Percentiles rank a stretch among this genome's conserved stretches.
Conservation (phyloP, 2,888 invertebrate genomes). For the Neelides folsomi region DNA sequence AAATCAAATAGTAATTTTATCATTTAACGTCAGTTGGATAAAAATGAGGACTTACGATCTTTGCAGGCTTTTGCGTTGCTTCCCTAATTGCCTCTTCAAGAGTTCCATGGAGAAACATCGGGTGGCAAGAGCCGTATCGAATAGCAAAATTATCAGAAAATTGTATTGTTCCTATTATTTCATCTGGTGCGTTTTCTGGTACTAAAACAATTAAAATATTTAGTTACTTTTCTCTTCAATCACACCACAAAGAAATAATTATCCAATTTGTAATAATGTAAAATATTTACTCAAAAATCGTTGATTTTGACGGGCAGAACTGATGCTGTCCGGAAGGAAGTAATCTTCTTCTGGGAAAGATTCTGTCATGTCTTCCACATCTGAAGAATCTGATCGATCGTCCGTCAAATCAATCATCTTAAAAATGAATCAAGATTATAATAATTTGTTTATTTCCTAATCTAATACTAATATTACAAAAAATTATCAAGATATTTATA, state of each 20-base stretch:
- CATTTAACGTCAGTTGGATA: neutral
- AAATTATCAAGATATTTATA: no score
- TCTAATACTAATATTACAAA: no score
- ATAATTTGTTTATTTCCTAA: neutral
- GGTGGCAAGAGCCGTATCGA: conserved; percentile 74
- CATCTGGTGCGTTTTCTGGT: conserved; percentile 73
- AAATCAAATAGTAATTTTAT: neutral
- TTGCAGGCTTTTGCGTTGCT: conserved; percentile 75
- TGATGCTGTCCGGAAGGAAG: conserved; percentile 60
- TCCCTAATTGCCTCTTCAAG: conserved; percentile 81
- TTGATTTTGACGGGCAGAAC: conserved; percentile 49
- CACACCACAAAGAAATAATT: conserved; percentile 4
- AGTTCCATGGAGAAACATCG: conserved; percentile 80
- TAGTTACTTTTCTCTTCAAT: conserved; percentile 5
- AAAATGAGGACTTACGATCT: conserved; percentile 53
- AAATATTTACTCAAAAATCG: conserved; percentile 49
- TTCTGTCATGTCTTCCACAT: conserved; percentile 73
- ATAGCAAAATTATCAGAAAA: conserved; percentile 73
- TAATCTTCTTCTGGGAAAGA: conserved; percentile 73
- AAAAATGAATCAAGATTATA: neutral
- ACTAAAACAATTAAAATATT: conserved; percentile 45
- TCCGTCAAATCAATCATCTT: conserved; percentile 1
- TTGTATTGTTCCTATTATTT: conserved; percentile 68
- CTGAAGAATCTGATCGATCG: conserved; percentile 40
- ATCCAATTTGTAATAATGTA: neutral